A percentile compares a stretch with the other conserved stretches of the same genome.
Conservation (phyloP, 2,888 invertebrate species). For the Lepidocyrtoides sp. region DNA sequence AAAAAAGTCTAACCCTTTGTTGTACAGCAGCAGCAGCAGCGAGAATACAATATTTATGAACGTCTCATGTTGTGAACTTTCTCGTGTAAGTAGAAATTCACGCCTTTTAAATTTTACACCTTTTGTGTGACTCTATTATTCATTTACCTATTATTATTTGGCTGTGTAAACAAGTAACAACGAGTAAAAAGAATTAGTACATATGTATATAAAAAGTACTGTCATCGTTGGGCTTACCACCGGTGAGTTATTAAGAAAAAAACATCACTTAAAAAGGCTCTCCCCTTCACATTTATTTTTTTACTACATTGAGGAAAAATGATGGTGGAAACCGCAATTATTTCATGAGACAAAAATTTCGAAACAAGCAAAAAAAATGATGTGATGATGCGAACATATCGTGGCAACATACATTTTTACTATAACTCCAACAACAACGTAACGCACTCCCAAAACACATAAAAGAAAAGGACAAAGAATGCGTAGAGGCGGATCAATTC, state of each 20-base stretch:
- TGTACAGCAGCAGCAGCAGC: neutral
- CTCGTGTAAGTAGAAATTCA: constrained; percentile 44
- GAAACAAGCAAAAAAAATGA: constrained; percentile 29
- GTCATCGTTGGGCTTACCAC: constrained; percentile 19
- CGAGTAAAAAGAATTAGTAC: neutral
- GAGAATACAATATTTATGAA: constrained; percentile 40
- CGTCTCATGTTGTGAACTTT: constrained; percentile 40
- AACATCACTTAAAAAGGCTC: neutral
- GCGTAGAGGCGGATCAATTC: constrained; percentile 36
- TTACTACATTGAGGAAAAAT: neutral
- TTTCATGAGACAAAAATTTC: constrained; percentile 64
- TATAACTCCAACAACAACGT: neutral
- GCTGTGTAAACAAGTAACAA: neutral
- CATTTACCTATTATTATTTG: constrained; percentile 36
- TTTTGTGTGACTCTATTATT: constrained; percentile 41
- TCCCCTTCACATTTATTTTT: constrained; percentile 47
- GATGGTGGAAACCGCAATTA: constrained; percentile 68
- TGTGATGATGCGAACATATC: neutral
- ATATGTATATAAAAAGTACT: no score
- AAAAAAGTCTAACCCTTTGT: neutral
- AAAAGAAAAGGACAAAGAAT: constrained; percentile 30
- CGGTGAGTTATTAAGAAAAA: constrained; percentile 39
- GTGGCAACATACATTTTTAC: neutral
- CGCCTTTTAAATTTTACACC: constrained; percentile 40
- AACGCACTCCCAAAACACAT: neutral